Percentiles rank a stretch among this genome's conserved stretches.
phyloP scores from a whole-genome alignment of 2,888 invertebrate species.

The Nemurella pictetii region DNA sequence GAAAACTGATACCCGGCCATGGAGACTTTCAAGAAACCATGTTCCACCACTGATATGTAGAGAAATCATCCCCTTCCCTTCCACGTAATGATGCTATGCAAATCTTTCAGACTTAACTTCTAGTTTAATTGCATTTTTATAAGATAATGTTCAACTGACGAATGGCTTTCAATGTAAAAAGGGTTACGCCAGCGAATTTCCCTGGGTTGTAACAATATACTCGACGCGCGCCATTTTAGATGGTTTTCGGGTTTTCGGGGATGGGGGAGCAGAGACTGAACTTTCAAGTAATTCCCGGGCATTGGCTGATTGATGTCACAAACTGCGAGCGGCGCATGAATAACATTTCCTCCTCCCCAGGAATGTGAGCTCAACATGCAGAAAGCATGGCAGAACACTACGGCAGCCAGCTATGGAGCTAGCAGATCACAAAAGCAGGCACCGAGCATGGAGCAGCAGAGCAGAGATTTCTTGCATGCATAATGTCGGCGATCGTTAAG shows the following conservation, averaged over 20 bases:
- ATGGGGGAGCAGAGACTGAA: not conserved
- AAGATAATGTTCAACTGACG: not conserved
- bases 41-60: not conserved
- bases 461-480: slow-evolving; percentile 14
- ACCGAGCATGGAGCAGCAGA: not conserved
- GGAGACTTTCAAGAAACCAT: no score
- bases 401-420: not conserved
- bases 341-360: slow-evolving; percentile 28
- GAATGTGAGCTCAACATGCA: not conserved
- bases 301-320: slow-evolving; percentile 32
- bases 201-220: not conserved
- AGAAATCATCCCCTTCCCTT: not conserved
- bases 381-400: not conserved
- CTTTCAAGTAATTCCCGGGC: slow-evolving; percentile 12
- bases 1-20: no score
- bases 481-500: slow-evolving; percentile 12
- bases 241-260: not conserved
- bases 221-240: not conserved
- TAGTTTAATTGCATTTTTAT: not conserved
- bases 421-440: not conserved
- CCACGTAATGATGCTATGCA: not conserved
- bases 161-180: not conserved
- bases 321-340: slow-evolving; percentile 23
- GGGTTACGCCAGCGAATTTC: not conserved
- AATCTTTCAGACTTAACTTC: not conserved